Evolutionary conservation across 2,797 vertebrate species (phyloP).

Genomic region (Sparus aurata): DNA sequence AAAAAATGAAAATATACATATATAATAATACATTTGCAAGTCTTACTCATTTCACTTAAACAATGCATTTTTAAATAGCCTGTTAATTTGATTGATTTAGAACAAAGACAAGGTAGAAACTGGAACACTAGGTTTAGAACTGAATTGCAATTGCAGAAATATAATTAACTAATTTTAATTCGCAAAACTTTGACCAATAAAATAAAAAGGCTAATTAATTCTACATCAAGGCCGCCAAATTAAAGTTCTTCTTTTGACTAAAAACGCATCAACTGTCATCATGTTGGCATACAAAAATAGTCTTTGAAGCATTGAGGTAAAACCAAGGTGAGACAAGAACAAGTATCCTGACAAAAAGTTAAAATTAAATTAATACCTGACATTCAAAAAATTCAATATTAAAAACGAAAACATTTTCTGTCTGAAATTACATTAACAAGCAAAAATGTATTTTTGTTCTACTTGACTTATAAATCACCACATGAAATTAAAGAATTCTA

Average conservation of each 20-base stretch:
- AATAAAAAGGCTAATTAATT: conserved; percentile 25
- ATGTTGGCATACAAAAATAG: conserved; percentile 13
- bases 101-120: conserved; percentile 9
- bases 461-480: conserved; percentile 14
- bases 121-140: background rate
- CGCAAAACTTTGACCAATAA: background rate
- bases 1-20: background rate
- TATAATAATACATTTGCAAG: background rate
- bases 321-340: background rate
- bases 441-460: background rate
- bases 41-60: background rate
- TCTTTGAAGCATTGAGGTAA: conserved; percentile 6
- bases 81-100: conserved; percentile 2
- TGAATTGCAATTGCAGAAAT: background rate
- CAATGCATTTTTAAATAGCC: background rate
- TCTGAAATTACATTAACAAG: conserved; percentile 25
- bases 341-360: background rate
- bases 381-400: background rate
- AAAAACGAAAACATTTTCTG: no score
- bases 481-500: conserved; percentile 32
- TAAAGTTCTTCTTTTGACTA: conserved; percentile 5
- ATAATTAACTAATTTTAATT: background rate
- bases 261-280: background rate
- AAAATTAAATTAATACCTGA: background rate
- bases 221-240: background rate